Conservation (phyloP, 2,888 invertebrate species). For the Sinhomidia bicolor region DNA sequence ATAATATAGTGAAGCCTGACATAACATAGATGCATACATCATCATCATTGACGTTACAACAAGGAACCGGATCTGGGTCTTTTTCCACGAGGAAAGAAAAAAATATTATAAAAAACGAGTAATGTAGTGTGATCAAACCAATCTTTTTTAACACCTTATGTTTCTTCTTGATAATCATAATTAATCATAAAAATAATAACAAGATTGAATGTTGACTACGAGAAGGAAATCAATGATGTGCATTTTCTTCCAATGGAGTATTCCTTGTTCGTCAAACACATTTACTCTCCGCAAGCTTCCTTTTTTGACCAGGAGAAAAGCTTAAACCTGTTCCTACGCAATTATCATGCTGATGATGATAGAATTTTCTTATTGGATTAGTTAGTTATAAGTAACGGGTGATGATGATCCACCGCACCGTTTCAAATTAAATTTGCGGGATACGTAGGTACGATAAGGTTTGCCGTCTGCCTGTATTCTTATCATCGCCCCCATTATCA, state of each 20-base stretch:
- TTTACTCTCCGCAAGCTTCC: neutral
- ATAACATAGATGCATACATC: conserved; percentile 12
- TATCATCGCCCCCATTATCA: neutral
- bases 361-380: neutral
- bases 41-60: conserved; percentile 10
- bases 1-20: neutral
- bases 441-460: no score
- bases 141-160: conserved; percentile 50
- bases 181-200: conserved; percentile 38
- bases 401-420: conserved; percentile 13
- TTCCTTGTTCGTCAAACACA: neutral
- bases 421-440: conserved; percentile 45
- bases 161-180: conserved; percentile 19
- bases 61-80: conserved; percentile 65
- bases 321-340: conserved; percentile 35
- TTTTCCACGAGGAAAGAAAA: neutral
- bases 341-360: neutral
- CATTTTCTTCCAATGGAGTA: neutral
- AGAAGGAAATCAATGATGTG: conserved; percentile 3
- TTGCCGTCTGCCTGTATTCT: no score
- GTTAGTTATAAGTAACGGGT: neutral
- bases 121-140: conserved; percentile 54
- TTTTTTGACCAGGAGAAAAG: neutral
- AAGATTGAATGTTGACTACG: neutral
- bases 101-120: conserved; percentile 6